These are phyloP conservation scores for Chloroclystis v-ata DNA, from an alignment of 2,888 invertebrate genomes.

Conservation along the genomic window DNA sequence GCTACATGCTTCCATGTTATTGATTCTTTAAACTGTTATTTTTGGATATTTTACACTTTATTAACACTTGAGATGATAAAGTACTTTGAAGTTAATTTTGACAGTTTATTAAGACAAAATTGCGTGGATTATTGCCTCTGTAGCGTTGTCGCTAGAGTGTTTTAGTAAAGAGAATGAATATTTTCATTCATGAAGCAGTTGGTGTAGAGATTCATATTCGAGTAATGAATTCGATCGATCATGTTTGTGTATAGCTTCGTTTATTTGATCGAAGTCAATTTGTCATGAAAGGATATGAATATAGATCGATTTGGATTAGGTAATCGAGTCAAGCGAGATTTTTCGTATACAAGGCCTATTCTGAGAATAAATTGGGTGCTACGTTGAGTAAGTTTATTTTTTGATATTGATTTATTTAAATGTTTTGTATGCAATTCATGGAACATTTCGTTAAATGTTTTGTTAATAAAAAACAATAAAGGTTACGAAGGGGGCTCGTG, in stretches of 20 bases:
- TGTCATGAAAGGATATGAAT: neutral
- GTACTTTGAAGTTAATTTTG: slow-evolving; percentile 1
- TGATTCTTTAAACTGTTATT: slow-evolving; percentile 77
- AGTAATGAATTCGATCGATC: neutral
- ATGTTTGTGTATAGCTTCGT: neutral
- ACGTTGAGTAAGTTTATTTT: too few relatives aligned
- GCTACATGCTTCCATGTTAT: slow-evolving; percentile 56
- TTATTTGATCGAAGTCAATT: neutral
- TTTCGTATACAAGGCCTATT: neutral
- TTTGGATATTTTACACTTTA: slow-evolving; percentile 63
- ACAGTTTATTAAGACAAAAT: neutral
- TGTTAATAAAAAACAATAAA: too few relatives aligned
- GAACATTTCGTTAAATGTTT: too few relatives aligned
- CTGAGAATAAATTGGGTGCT: too few relatives aligned
- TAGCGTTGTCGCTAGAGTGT: neutral
- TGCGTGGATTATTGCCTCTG: neutral
- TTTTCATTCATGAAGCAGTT: slow-evolving; percentile 2
- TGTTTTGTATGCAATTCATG: too few relatives aligned
- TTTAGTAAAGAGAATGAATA: neutral
- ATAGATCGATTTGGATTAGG: neutral
- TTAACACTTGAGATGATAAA: slow-evolving; percentile 8
- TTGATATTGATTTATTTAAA: too few relatives aligned
- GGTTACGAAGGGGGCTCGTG: too few relatives aligned
- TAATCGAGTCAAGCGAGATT: neutral
- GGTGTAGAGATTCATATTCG: neutral